phyloP scores from a whole-genome alignment of 2,888 invertebrate species.

The Athripsodes cinereus region DNA sequence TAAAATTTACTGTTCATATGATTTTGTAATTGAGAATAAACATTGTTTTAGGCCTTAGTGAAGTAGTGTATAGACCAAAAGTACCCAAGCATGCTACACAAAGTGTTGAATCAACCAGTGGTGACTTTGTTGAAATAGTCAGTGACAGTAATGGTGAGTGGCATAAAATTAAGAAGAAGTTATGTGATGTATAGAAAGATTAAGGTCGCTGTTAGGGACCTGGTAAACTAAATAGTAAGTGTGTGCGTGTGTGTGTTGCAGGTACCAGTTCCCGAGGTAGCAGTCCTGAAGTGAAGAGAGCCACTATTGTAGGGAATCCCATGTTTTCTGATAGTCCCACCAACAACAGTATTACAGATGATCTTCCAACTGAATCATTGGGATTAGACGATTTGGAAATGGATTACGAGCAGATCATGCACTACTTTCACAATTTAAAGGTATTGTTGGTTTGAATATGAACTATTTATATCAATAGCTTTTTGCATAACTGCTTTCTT shows the following conservation, averaged over 20 bases:
- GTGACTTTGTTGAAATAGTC: constrained; percentile 54
- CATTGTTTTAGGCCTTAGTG: constrained; percentile 43
- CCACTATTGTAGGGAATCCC: constrained; percentile 83
- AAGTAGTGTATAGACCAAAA: constrained; percentile 31
- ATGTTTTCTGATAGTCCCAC: constrained; percentile 63
- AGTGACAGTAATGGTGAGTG: constrained; percentile 46
- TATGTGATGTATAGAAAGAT: too few species aligned
- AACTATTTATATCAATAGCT: background rate
- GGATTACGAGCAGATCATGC: constrained; percentile 97
- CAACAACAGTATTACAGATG: constrained; percentile 43
- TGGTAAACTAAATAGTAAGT: background rate
- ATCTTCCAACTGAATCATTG: constrained; percentile 54
- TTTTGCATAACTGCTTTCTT: too few species aligned
- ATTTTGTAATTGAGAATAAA: too few species aligned
- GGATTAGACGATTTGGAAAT: constrained; percentile 82
- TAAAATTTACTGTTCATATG: too few species aligned
- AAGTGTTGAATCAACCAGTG: constrained; percentile 40
- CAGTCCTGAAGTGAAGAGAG: constrained; percentile 68
- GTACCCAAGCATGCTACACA: constrained; percentile 35
- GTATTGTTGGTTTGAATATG: constrained; percentile 43
- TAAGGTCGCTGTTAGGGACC: too few species aligned
- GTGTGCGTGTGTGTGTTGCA: constrained; percentile 27
- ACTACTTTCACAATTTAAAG: constrained; percentile 97
- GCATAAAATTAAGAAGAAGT: background rate
- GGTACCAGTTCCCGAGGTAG: constrained; percentile 39